Conservation (phyloP, 2,797 vertebrate genomes). For the Leptatherina wallacei region DNA sequence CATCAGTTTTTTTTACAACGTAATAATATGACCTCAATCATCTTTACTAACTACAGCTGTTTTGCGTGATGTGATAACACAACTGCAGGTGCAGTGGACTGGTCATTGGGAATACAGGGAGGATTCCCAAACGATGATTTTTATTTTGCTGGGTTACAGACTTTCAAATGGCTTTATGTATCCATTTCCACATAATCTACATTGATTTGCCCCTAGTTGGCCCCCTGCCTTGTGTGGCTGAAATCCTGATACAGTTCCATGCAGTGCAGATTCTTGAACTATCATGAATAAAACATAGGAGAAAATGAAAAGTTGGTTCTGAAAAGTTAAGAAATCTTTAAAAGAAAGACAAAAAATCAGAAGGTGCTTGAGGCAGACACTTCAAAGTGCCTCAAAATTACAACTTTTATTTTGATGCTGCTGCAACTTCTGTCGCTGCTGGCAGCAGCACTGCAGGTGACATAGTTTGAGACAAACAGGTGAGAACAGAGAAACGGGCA, state of each 20-base stretch:
- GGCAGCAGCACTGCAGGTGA: conserved; percentile 1
- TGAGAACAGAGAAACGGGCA: background rate
- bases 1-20: too few relatives aligned
- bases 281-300: background rate
- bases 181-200: too few relatives aligned
- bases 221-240: background rate
- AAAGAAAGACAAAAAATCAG: background rate
- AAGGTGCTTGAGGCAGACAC: background rate
- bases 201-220: background rate
- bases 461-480: background rate
- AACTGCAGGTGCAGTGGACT: too few relatives aligned
- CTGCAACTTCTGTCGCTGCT: background rate
- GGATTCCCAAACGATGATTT: background rate
- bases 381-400: background rate
- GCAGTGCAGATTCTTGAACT: background rate
- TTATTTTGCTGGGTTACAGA: background rate
- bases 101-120: background rate
- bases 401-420: background rate
- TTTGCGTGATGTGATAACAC: too few relatives aligned
- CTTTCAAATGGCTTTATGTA: background rate
- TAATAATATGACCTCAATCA: too few relatives aligned
- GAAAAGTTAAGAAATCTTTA: background rate
- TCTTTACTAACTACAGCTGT: background rate
- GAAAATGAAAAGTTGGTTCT: background rate
- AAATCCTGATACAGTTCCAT: background rate